These are phyloP conservation scores for Drosophila nigricruria DNA, from an alignment of 2,888 invertebrate species.

Conservation along the genomic window DNA sequence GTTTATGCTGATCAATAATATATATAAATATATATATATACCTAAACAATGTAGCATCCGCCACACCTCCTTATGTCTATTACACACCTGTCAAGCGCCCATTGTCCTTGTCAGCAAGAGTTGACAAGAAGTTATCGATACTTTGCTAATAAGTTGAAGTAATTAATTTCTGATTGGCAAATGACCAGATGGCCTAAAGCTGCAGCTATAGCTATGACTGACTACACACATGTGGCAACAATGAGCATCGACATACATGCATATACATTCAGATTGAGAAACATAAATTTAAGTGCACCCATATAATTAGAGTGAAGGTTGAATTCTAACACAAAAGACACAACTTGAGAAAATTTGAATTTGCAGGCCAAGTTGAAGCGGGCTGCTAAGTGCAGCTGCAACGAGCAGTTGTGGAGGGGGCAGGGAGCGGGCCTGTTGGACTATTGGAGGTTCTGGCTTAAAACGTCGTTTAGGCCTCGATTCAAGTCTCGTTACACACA, in stretches of 20 bases:
- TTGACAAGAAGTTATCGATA: conserved; percentile 7
- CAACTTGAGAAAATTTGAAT: conserved; percentile 48
- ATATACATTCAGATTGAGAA: not conserved
- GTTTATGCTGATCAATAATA: no score
- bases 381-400: conserved; percentile 42
- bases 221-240: conserved; percentile 40
- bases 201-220: not conserved
- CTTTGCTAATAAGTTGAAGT: not conserved
- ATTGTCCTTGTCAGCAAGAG: conserved; percentile 7
- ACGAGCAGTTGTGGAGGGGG: not conserved
- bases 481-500: conserved; percentile 63
- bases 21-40: not conserved
- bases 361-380: conserved; percentile 26
- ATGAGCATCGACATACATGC: conserved; percentile 15
- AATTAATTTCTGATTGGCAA: conserved; percentile 25
- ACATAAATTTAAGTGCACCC: conserved; percentile 18
- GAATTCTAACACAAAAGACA: conserved; percentile 11
- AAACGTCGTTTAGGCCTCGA: conserved; percentile 63
- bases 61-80: not conserved
- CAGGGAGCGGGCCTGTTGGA: not conserved
- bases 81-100: not conserved
- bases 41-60: no score
- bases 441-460: conserved; percentile 5
- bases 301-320: conserved; percentile 53
- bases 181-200: conserved; percentile 5